phyloP scores from a whole-genome alignment of 2,888 invertebrate species.

The Mythimna lalbum region DNA sequence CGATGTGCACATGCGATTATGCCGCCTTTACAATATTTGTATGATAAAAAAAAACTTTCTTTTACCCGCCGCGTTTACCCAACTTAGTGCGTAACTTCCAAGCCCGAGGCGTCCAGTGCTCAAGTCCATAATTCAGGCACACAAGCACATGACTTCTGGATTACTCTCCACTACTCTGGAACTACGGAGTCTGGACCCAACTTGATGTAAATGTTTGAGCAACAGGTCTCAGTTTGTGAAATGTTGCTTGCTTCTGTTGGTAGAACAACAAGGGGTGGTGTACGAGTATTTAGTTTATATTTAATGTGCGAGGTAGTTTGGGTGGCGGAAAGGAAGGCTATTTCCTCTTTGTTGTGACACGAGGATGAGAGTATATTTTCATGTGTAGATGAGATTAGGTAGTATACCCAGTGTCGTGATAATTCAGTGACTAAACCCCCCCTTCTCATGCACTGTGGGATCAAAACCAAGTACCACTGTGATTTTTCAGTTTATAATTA shows the following conservation, averaged over 20 bases:
- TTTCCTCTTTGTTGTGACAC: background rate
- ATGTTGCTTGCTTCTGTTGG: slow-evolving; percentile 18
- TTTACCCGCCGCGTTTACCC: slow-evolving; percentile 6
- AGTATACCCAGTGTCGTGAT: too few relatives aligned
- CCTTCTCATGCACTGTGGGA: too few relatives aligned
- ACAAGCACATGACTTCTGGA: slow-evolving; percentile 50
- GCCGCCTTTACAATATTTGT: too few relatives aligned
- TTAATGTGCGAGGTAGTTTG: background rate
- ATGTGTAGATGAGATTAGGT: background rate
- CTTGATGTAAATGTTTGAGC: slow-evolving; percentile 48
- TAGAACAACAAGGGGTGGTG: slow-evolving; percentile 17
- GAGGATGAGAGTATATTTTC: background rate
- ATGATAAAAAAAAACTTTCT: too few relatives aligned
- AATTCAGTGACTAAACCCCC: too few relatives aligned
- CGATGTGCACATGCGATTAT: too few relatives aligned
- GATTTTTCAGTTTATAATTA: too few relatives aligned
- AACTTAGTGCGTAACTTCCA: slow-evolving; percentile 21
- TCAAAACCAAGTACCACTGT: too few relatives aligned
- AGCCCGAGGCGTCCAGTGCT: slow-evolving; percentile 32
- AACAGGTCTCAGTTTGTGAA: slow-evolving; percentile 45
- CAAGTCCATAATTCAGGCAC: slow-evolving; percentile 45
- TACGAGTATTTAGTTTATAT: background rate
- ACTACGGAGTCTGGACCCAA: slow-evolving; percentile 14
- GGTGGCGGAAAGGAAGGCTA: background rate
- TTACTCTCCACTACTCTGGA: slow-evolving; percentile 38